Base-by-base conservation (phyloP, 2,113 vertebrate species). In the Corvus cornix region DNA sequence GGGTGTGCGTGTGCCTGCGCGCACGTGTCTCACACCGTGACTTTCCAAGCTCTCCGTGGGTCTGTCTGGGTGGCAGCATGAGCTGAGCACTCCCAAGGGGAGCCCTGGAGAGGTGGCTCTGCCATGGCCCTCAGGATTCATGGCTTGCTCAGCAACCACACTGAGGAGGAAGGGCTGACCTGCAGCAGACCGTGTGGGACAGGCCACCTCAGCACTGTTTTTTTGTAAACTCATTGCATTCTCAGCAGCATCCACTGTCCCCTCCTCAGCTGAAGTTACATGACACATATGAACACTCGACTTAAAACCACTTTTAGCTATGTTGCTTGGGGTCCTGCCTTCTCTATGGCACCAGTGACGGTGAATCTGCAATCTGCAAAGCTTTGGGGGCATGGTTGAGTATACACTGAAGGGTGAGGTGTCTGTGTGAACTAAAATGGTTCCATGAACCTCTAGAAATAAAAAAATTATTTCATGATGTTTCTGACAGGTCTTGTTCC, bases 81-180 rank as follows among this genome's bases (percentile, higher is more conserved):
- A 60, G 63, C 35, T 0, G 3, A 59, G 70, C 13, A 12, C n/a
- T 48, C 51, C 51, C 12, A 0, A 16, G 10, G 24, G 5, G n/a
- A 51, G 28, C 30, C 84, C 66, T 4, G 28, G 41, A 49, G 33
- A 87, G 6, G 30, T 37, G 62, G 33, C 33, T 49, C 53, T 83
- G 83, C 49, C 69, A 9, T 1, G 4, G 51, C 22, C 35, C 3
- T 0, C 30, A 18, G 28, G 18, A 9, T 41, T 27, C 20, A 16
- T 0, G 27, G 13, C 39, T 35, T 16, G 6, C 33, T 39, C 63
- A 62, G 63, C 0, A 0, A 26, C 53, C 62, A 11, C 41, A 6
- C 1, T 0, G 2, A 70, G 49, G 52, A 86, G 37, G 49, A 80
- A 79, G 66, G 39, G 30, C 24, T 79, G 72, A 16, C 23, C 35